Conservation (phyloP, 37 sponge, comb jelly and placozoan species). For the Corticium candelabrum region DNA sequence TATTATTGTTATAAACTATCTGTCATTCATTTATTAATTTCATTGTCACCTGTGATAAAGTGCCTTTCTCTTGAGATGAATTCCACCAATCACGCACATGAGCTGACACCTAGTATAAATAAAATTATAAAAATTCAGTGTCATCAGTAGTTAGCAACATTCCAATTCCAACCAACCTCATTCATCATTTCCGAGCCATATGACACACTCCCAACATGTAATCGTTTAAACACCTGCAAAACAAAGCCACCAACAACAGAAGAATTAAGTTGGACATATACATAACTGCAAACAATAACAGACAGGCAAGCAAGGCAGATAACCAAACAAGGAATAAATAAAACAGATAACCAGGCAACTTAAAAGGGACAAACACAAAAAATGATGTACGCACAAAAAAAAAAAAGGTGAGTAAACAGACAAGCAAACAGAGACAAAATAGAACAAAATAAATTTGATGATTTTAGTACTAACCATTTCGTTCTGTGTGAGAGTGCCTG, state of each 20-base stretch:
- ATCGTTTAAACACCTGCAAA: slow-evolving; percentile 65
- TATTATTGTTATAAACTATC: no score
- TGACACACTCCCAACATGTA: slow-evolving; percentile 70
- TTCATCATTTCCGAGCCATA: slow-evolving; percentile 55
- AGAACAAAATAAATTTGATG: not conserved
- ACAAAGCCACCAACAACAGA: not conserved
- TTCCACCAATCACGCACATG: no score
- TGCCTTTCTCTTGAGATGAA: no score
- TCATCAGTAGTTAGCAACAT: no score
- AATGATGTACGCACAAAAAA: not conserved
- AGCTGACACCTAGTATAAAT: no score
- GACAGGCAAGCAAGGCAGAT: slow-evolving; percentile 5
- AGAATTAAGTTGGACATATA: not conserved
- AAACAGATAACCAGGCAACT: not conserved
- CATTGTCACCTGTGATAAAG: no score
- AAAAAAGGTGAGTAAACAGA: no score
- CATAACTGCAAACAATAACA: slow-evolving; percentile 2
- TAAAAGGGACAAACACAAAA: not conserved
- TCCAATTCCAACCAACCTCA: slow-evolving; percentile 41
- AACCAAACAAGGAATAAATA: no score
- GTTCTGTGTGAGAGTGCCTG: slow-evolving; percentile 89
- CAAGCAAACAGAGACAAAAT: not conserved
- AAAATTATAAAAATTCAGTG: no score
- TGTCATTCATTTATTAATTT: no score
- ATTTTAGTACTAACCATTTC: slow-evolving; percentile 74